Base-by-base conservation (phyloP, 2,113 vertebrate species). In the Cephalopterus ornatus region DNA sequence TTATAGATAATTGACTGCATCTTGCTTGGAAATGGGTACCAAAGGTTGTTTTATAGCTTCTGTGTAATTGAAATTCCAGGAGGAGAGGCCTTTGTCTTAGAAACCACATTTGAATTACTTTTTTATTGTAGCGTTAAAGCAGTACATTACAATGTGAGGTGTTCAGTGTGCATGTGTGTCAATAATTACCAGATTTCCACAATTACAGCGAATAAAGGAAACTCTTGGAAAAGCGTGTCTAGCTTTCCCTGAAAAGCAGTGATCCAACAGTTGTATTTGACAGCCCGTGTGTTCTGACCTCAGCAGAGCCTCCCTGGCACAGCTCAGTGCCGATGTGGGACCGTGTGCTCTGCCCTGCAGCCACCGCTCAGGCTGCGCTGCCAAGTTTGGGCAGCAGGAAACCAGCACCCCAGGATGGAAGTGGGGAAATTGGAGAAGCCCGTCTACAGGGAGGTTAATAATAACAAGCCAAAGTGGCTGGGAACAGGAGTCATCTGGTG, bases 101-200 rank as follows among this genome's bases (percentile, higher is more conserved):
- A 88, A 90, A 86, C 81, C 90, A 53, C 61, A 24, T 88, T 59
- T 42, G 86, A 95, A 93, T 95, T 72, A 77, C 71, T 76, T 44
- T 92, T 94, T 91, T 91, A 87, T 91, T 81, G 82, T 73, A 28
- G 74, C 4, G 14, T 66, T 92, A 73, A 93, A 84, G 41, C 56
- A n/a, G 3, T 46, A 20, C 0, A 8, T 79, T 89, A 15, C 1
- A 13, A 27, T 62, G 96, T 62, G 78, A 85, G 96, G 92, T 86
- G 85, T 86, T 96, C 91, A 71, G 96, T 59, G 59, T 65, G 93
- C 39, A 10, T 83, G 73, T 87, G 81, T 98, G 97, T 95, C 96
- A 93, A 81, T 94, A 95, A 95, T 94, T 68, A 75, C 93, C 88
- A 50, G 56, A 84, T 89, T 95, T 89, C 97, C 89, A 85, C 92